These are phyloP conservation scores for Phocoena phocoena DNA, from an alignment of 2,113 vertebrate species.

Conservation along the genomic window DNA sequence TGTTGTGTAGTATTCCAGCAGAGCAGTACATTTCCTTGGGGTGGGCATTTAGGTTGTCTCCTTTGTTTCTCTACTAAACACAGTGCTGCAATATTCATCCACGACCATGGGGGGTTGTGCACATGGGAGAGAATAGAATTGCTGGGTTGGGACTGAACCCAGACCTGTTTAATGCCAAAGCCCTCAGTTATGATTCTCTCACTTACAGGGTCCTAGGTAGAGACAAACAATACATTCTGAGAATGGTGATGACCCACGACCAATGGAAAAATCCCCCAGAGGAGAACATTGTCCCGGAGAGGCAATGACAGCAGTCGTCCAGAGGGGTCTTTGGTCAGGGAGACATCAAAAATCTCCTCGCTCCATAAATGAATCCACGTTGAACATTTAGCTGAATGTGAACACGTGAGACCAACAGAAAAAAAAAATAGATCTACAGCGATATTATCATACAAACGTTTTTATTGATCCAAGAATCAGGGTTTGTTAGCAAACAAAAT, in stretches of 20 bases:
- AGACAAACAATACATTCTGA: not conserved
- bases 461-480: slow-evolving; percentile 28
- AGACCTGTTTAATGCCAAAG: not conserved
- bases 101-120: not conserved
- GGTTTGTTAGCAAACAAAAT: not conserved
- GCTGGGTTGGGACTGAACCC: not conserved
- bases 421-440: not conserved
- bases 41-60: not conserved
- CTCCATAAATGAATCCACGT: not conserved
- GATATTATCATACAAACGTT: not conserved
- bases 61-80: not conserved
- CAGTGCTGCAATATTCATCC: not conserved
- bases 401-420: not conserved
- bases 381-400: not conserved
- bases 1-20: not conserved
- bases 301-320: not conserved
- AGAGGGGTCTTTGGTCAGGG: not conserved
- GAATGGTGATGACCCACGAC: not conserved
- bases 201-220: not conserved
- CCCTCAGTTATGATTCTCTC: not conserved
- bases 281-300: not conserved
- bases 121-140: not conserved
- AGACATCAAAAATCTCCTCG: not conserved
- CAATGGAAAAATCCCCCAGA: slow-evolving; percentile 1
- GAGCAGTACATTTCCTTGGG: not conserved